phyloP scores from a whole-genome alignment of 2,113 vertebrate genomes.

The Brienomyrus brachyistius region DNA sequence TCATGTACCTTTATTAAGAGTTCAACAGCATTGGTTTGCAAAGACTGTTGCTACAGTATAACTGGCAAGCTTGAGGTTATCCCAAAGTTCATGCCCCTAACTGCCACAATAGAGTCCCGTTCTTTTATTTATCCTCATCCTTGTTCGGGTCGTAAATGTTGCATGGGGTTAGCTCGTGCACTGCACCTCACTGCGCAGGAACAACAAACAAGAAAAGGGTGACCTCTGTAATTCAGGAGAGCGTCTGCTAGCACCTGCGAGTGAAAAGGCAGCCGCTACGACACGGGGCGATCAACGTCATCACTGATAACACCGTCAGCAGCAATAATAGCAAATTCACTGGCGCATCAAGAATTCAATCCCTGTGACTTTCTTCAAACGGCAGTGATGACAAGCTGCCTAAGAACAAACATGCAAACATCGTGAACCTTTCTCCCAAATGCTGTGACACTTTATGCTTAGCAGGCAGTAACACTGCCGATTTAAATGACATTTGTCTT shows the following conservation, averaged over 20 bases:
- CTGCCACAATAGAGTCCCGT: slow-evolving; percentile 26
- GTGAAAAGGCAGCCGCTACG: neutral
- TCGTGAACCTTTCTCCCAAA: neutral
- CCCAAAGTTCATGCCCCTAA: neutral
- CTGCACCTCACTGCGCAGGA: neutral
- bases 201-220: neutral
- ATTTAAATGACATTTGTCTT: neutral
- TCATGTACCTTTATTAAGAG: neutral
- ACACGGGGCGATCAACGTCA: neutral
- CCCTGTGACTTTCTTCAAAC: neutral
- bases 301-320: neutral
- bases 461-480: neutral
- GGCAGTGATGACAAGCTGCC: neutral
- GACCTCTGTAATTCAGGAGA: neutral
- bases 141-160: slow-evolving; percentile 37
- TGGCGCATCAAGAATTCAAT: neutral
- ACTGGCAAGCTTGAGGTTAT: neutral
- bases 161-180: slow-evolving; percentile 24
- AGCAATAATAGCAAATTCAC: neutral
- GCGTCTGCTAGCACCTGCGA: neutral
- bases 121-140: slow-evolving; percentile 53
- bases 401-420: neutral
- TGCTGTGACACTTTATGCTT: neutral
- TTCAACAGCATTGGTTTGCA: neutral
- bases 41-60: neutral